Evolutionary conservation across 2,888 invertebrate species (phyloP), one percentile per base, ranked within the genome.

Genomic region (Drosophila parthenogenetica): DNA sequence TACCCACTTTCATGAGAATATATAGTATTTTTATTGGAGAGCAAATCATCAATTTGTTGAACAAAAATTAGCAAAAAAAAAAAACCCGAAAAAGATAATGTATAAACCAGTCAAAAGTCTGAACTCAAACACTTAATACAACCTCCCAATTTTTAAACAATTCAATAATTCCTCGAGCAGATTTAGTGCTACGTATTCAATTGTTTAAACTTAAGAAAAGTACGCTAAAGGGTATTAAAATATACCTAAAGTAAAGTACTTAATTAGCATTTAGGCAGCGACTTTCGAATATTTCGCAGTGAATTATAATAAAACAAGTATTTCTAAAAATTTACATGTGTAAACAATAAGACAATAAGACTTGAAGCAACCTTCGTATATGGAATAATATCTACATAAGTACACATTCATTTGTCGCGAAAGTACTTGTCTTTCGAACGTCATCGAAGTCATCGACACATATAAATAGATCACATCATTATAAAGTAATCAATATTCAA

Each of bases 291-390:
- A 10, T 13, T 16, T 25, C 11, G 4, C 14, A 22, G 11, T 7
- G 5, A 22, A 46, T 46, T 37, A 25, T n/a, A 29, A 8, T 29
- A 8, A 29, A 29, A 29, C 29, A 8, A 29, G 29, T 54, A n/a
- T 13, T 10, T 19, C 19, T 17, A 10, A 16, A 14, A 46, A 57
- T 55, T 43, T 57, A 46, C 59, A 49, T 59, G n/a, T 59, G 49
- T 32, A 40, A 49, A 59, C 32, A 49, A 49, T n/a, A 25, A 17
- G 29, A 39, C n/a, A n/a, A n/a, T n/a, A n/a, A n/a, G n/a, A 42
- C 35, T 37, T 35, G 22, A 25, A 22, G 16, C 29, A 29, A 11
- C 22, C 57, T 57, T 37, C 35, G 22, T 5, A 14, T 8, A 22
- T 35, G 13, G 11, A 35, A 17, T 35, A 11, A 25, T 42, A 40